phyloP scores from a whole-genome alignment of 92 coral and sea anemone species.

The Paragorgia papillata region DNA sequence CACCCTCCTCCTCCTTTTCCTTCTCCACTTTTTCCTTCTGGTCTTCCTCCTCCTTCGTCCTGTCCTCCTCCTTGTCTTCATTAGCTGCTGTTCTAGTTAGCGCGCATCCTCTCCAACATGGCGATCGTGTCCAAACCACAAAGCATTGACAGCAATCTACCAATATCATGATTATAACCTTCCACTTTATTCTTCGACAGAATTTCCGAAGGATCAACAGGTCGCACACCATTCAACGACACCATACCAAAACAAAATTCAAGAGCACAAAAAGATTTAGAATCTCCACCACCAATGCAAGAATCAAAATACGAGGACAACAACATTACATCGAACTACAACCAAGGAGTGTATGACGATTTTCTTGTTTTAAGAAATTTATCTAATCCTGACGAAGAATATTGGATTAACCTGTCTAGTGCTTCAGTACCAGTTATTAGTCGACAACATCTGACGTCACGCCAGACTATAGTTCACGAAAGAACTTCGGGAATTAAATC shows the following conservation, averaged over 20 bases:
- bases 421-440: slow-evolving; percentile 12
- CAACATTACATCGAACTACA: neutral
- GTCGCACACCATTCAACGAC: neutral
- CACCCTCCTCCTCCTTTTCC: too few relatives aligned
- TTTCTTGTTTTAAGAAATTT: slow-evolving; percentile 14
- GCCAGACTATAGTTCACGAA: neutral
- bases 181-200: too few relatives aligned
- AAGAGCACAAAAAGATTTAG: neutral
- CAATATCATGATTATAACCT: too few relatives aligned
- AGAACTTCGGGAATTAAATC: neutral
- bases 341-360: neutral
- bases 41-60: too few relatives aligned
- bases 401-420: slow-evolving; percentile 10
- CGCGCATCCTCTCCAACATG: too few relatives aligned
- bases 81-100: too few relatives aligned
- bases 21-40: too few relatives aligned
- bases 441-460: neutral
- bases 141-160: too few relatives aligned
- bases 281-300: neutral
- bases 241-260: neutral
- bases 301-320: neutral
- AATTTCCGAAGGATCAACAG: too few relatives aligned
- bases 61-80: too few relatives aligned
- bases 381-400: slow-evolving; percentile 11
- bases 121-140: too few relatives aligned